These are phyloP conservation scores for Neodiprion lecontei DNA, from an alignment of 1,140 invertebrate species.

Conservation along the genomic window DNA sequence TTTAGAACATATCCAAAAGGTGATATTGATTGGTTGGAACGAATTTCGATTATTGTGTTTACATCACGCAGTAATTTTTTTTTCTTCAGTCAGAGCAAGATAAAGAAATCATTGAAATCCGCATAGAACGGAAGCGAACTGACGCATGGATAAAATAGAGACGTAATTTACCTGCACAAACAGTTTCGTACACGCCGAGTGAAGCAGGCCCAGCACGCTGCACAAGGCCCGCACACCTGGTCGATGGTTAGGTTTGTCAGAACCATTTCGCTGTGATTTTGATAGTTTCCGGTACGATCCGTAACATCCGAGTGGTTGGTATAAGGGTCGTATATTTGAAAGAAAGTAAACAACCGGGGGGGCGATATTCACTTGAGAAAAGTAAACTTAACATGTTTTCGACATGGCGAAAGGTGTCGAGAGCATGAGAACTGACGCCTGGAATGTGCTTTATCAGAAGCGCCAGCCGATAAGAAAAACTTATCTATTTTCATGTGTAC, in stretches of 20 bases:
- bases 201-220: not conserved
- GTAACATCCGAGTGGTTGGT: no score
- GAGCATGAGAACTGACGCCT: slow-evolving; percentile 41
- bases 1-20: no score
- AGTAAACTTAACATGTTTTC: not conserved
- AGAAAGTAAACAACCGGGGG: no score
- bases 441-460: slow-evolving; percentile 45
- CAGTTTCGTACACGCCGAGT: not conserved
- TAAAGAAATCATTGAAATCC: no score
- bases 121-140: no score
- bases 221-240: slow-evolving; percentile 1
- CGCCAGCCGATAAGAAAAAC: slow-evolving; percentile 50
- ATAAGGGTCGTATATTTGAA: no score
- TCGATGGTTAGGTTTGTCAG: not conserved
- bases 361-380: no score
- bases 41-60: no score
- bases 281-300: not conserved
- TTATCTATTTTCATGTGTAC: slow-evolving; percentile 39
- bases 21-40: no score
- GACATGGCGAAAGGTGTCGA: slow-evolving; percentile 41
- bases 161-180: not conserved
- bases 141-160: no score
- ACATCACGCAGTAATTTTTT: no score
- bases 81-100: no score
- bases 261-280: not conserved